Evolutionary conservation across 2,113 vertebrate species (phyloP).

Genomic region (Vanacampus margaritifer): DNA sequence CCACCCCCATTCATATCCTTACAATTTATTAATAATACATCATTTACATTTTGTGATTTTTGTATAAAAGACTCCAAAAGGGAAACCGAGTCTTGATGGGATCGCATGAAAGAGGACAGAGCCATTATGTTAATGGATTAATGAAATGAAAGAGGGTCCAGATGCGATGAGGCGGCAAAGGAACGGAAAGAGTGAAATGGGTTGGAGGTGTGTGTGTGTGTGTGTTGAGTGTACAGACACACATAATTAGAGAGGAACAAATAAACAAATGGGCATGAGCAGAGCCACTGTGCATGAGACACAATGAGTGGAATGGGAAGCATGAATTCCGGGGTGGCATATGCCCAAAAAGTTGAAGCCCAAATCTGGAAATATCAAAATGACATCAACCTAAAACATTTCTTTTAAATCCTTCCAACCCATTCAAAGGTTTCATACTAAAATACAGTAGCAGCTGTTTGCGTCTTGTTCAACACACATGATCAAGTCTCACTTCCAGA

Average conservation of each 20-base stretch:
- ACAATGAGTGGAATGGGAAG: slow-evolving; percentile 48
- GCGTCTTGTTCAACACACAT: slow-evolving; percentile 30
- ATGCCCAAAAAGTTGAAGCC: slow-evolving; percentile 46
- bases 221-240: not conserved
- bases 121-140: slow-evolving; percentile 30
- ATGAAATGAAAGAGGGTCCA: slow-evolving; percentile 38
- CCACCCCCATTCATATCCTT: slow-evolving; percentile 67
- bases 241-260: slow-evolving; percentile 52
- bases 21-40: slow-evolving; percentile 76
- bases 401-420: not conserved
- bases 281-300: slow-evolving; percentile 45
- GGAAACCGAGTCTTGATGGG: slow-evolving; percentile 70
- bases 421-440: slow-evolving; percentile 24
- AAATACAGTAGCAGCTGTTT: slow-evolving; percentile 46
- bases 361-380: slow-evolving; percentile 64
- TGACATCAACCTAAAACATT: not conserved
- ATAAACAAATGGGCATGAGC: slow-evolving; percentile 52
- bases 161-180: slow-evolving; percentile 24
- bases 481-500: slow-evolving; percentile 63
- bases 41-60: slow-evolving; percentile 71
- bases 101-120: slow-evolving; percentile 51
- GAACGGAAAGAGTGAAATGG: slow-evolving; percentile 39
- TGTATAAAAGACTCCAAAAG: slow-evolving; percentile 77
- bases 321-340: slow-evolving; percentile 63
- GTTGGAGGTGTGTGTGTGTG: slow-evolving; percentile 6